Conservation (phyloP, 2,113 vertebrate genomes). For the Triplophysa tibetana region DNA sequence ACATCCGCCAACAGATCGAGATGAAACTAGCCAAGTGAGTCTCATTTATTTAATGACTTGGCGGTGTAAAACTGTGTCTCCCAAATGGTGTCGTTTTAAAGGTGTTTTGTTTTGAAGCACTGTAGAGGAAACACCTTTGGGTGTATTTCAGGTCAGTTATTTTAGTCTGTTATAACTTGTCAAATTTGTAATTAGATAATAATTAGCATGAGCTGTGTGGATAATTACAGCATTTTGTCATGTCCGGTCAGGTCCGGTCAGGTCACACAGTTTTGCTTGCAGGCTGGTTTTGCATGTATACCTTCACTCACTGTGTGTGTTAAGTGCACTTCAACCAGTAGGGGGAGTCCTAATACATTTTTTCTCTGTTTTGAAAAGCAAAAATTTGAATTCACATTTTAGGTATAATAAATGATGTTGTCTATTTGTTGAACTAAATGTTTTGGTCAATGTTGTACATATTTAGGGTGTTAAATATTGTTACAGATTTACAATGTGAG, state of each 20-base stretch:
- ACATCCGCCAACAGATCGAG: conserved; percentile 96
- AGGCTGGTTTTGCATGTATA: not conserved
- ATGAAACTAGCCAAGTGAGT: conserved; percentile 96
- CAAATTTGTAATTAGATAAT: no score
- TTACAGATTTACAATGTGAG: not conserved
- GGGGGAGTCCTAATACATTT: conserved; percentile 16
- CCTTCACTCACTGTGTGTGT: not conserved
- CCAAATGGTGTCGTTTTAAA: no score
- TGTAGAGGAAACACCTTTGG: no score
- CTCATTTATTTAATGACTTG: not conserved
- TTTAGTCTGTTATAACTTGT: no score
- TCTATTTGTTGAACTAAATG: not conserved
- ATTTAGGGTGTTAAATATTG: not conserved
- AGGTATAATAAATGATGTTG: no score
- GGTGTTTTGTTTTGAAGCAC: no score
- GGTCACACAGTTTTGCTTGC: not conserved
- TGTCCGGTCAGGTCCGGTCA: no score
- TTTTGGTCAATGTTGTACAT: not conserved
- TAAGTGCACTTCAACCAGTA: not conserved
- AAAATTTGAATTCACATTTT: no score
- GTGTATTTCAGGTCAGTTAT: no score
- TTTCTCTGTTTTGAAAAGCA: not conserved
- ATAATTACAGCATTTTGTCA: no score
- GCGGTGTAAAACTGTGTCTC: no score
- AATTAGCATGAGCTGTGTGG: no score